These are phyloP conservation scores for Eclectus roratus DNA, from an alignment of 2,113 vertebrate species.

Conservation along the genomic window DNA sequence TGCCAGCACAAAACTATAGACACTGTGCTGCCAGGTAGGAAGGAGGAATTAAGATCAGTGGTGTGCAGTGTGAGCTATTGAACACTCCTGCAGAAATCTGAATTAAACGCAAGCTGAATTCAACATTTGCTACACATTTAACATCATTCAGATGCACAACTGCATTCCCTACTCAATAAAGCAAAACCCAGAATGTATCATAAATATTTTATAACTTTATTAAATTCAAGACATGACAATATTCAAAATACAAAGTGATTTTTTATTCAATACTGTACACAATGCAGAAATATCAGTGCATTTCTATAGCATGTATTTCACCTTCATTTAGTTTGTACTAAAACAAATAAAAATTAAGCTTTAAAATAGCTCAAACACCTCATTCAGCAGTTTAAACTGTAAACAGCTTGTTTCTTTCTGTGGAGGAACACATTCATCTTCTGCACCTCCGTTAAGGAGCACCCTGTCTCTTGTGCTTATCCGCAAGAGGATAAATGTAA, in stretches of 20 bases:
- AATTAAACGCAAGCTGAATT: neutral
- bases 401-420: constrained; percentile 80
- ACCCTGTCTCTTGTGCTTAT: constrained; percentile 74
- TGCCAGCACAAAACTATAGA: neutral
- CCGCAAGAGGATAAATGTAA: constrained; percentile 45
- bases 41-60: neutral
- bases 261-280: constrained; percentile 95
- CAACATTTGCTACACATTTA: neutral
- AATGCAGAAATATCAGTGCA: constrained; percentile 89
- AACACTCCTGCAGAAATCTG: neutral
- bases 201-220: constrained; percentile 94
- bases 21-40: neutral
- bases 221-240: constrained; percentile 85
- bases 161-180: neutral
- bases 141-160: neutral
- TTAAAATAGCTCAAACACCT: constrained; percentile 85
- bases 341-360: constrained; percentile 84
- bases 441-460: constrained; percentile 70
- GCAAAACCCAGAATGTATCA: constrained; percentile 74
- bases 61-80: neutral
- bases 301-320: constrained; percentile 86
- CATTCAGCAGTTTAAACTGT: constrained; percentile 84
- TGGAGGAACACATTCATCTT: constrained; percentile 64
- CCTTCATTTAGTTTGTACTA: constrained; percentile 88
- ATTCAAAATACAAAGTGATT: constrained; percentile 87